Evolutionary conservation across 2,888 invertebrate genomes (phyloP).

Genomic region (Tethea ocularis): DNA sequence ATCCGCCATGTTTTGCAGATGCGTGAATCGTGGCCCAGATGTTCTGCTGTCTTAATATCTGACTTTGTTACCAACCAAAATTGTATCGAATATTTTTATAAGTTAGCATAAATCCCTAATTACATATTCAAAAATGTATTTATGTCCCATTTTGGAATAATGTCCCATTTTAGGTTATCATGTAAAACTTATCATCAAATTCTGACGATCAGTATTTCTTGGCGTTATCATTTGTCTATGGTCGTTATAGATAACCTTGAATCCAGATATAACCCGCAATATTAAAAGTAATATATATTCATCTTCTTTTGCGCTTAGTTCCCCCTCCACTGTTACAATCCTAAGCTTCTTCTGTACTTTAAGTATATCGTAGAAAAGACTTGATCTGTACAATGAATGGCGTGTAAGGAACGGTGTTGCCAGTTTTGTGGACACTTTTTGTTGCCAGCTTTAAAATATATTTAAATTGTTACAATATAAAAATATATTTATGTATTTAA

Average conservation of each 20-base stretch:
- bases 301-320: conserved; percentile 40
- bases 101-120: not conserved
- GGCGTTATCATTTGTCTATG: not conserved
- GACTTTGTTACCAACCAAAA: conserved; percentile 23
- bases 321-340: conserved; percentile 52
- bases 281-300: conserved; percentile 23
- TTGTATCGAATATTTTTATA: conserved; percentile 8
- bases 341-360: conserved; percentile 41
- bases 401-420: conserved; percentile 38
- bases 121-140: not conserved
- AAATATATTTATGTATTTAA: not conserved
- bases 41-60: not conserved
- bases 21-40: too few relatives aligned
- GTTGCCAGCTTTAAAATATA: conserved; percentile 27
- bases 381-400: conserved; percentile 41
- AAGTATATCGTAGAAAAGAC: conserved; percentile 47
- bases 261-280: conserved; percentile 24
- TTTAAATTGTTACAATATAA: not conserved
- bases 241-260: not conserved
- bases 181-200: too few relatives aligned
- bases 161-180: too few relatives aligned
- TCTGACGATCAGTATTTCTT: too few relatives aligned
- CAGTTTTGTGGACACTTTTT: conserved; percentile 52
- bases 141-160: too few relatives aligned
- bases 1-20: too few relatives aligned